A percentile compares a stretch with the other conserved stretches of the same genome.
phyloP scores from a whole-genome alignment of 2,888 invertebrate species.

The Lagria hirta region DNA sequence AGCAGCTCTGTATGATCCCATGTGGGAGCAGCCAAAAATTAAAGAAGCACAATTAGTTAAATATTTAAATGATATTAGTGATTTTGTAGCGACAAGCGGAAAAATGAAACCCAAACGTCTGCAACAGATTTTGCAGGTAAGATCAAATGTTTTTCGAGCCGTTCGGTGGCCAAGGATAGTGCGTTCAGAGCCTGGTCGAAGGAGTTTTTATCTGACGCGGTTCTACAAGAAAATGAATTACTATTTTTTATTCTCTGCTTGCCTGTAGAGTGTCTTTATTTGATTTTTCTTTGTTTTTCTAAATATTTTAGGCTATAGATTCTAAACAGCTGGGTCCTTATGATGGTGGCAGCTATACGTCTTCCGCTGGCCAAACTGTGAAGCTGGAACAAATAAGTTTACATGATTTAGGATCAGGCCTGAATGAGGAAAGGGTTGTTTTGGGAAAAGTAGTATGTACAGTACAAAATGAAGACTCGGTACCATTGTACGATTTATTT shows the following conservation, averaged over 20 bases:
- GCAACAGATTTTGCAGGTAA: conserved; percentile 66
- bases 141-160: no score
- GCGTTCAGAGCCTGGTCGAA: no score
- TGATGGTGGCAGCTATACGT: conserved; percentile 60
- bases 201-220: no score
- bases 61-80: conserved; percentile 67
- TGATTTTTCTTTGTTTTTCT: no score
- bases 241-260: no score
- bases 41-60: conserved; percentile 64
- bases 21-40: conserved; percentile 68
- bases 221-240: no score
- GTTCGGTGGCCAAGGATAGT: no score
- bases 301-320: conserved; percentile 60
- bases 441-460: conserved; percentile 81
- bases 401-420: conserved; percentile 61
- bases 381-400: conserved; percentile 58
- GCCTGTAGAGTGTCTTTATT: no score
- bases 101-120: conserved; percentile 74
- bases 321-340: conserved; percentile 71
- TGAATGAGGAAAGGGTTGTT: conserved; percentile 68
- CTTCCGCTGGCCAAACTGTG: conserved; percentile 55
- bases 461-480: conserved; percentile 71
- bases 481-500: conserved; percentile 65
- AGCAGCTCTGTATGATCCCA: conserved; percentile 71
- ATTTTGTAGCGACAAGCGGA: conserved; percentile 66